Evolutionary conservation across 2,797 vertebrate species (phyloP).

Genomic region (Sciurus carolinensis): DNA sequence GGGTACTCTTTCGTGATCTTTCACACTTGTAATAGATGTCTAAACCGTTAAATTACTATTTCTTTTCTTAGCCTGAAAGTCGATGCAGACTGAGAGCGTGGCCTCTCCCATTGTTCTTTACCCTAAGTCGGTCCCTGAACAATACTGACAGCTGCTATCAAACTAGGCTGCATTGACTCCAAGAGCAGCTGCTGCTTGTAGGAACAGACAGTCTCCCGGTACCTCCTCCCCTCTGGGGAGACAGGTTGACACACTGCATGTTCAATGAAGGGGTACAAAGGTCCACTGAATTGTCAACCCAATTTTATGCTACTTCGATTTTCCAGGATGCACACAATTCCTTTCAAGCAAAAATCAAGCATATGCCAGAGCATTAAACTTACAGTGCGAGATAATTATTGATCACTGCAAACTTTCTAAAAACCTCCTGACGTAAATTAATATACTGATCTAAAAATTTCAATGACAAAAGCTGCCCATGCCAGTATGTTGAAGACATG

Average conservation of each 20-base stretch:
- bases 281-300: slow-evolving; percentile 92
- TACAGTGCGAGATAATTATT: slow-evolving; percentile 92
- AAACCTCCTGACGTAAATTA: slow-evolving; percentile 76
- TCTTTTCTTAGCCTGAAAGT: slow-evolving; percentile 92
- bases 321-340: slow-evolving; percentile 90
- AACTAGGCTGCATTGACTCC: slow-evolving; percentile 87
- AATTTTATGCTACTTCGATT: slow-evolving; percentile 93
- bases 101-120: slow-evolving; percentile 89
- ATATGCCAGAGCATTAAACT: slow-evolving; percentile 93
- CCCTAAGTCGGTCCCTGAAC: slow-evolving; percentile 93
- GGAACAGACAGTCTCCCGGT: slow-evolving; percentile 88
- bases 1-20: slow-evolving; percentile 88
- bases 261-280: slow-evolving; percentile 90
- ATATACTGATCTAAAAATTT: slow-evolving; percentile 73
- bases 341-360: slow-evolving; percentile 94
- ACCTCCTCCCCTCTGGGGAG: slow-evolving; percentile 89
- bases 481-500: slow-evolving; percentile 47
- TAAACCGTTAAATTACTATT: slow-evolving; percentile 91
- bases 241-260: slow-evolving; percentile 89
- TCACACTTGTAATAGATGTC: slow-evolving; percentile 89
- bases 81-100: slow-evolving; percentile 90
- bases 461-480: slow-evolving; percentile 53
- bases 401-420: slow-evolving; percentile 84
- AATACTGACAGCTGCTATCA: slow-evolving; percentile 97
- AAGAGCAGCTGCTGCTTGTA: slow-evolving; percentile 91